Conservation (phyloP, 2,888 invertebrate species). For the Bruchidius siliquastri region DNA sequence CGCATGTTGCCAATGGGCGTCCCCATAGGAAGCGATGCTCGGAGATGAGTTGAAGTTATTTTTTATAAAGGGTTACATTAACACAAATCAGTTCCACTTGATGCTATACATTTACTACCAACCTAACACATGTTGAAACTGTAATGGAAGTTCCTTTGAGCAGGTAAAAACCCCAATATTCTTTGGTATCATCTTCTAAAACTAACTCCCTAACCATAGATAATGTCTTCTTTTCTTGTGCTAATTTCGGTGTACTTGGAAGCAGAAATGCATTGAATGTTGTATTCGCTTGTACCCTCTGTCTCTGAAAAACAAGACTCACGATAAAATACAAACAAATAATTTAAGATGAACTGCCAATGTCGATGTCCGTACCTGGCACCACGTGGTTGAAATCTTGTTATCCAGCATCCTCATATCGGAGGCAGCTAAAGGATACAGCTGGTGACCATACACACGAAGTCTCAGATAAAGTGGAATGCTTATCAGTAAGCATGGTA, state of each 20-base stretch:
- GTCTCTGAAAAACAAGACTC: slow-evolving; percentile 58
- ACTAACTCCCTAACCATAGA: slow-evolving; percentile 65
- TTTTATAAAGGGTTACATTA: too few relatives aligned
- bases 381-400: slow-evolving; percentile 74
- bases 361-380: slow-evolving; percentile 57
- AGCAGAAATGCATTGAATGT: slow-evolving; percentile 74
- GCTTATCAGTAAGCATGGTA: slow-evolving; percentile 64
- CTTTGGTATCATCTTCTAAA: slow-evolving; percentile 75
- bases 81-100: too few relatives aligned
- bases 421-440: slow-evolving; percentile 69
- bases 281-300: slow-evolving; percentile 64
- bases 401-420: slow-evolving; percentile 72
- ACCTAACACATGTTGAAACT: slow-evolving; percentile 73
- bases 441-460: slow-evolving; percentile 63
- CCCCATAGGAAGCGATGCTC: too few relatives aligned
- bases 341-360: neutral
- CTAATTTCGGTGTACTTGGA: slow-evolving; percentile 57
- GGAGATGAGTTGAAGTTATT: too few relatives aligned
- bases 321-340: neutral
- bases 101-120: too few relatives aligned
- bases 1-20: too few relatives aligned
- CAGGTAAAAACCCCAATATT: slow-evolving; percentile 79
- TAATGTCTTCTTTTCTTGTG: slow-evolving; percentile 56
- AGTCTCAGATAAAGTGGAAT: slow-evolving; percentile 68
- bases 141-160: slow-evolving; percentile 69